phyloP scores from a whole-genome alignment of 1,140 invertebrate genomes.

The Berghia stephanieae region DNA sequence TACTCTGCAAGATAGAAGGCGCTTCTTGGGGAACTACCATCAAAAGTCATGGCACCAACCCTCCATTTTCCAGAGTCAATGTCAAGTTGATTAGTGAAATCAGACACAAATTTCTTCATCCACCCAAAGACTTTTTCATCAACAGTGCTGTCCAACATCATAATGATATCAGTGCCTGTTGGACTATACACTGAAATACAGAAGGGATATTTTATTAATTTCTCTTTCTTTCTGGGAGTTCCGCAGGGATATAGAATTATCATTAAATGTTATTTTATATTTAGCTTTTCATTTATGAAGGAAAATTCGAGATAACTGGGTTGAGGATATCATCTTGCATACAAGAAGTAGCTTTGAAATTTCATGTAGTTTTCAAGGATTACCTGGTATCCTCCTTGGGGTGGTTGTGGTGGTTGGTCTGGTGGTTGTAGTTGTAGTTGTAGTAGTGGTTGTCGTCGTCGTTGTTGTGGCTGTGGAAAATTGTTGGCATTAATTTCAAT shows the following conservation, averaged over 20 bases:
- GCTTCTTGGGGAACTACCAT: too few species aligned
- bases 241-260: too few species aligned
- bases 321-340: too few species aligned
- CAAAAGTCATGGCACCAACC: conserved; percentile 57
- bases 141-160: conserved; percentile 58
- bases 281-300: too few species aligned
- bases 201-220: too few species aligned
- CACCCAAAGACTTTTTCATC: conserved; percentile 44
- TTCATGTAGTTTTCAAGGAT: not conserved
- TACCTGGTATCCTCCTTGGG: conserved; percentile 34
- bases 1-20: too few species aligned
- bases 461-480: conserved; percentile 12
- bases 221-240: too few species aligned
- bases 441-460: conserved; percentile 19
- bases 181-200: conserved; percentile 39
- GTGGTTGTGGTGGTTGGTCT: conserved; percentile 47
- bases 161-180: conserved; percentile 57
- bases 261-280: too few species aligned
- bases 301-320: too few species aligned
- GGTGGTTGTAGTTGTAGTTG: conserved; percentile 31
- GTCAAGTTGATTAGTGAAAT: conserved; percentile 45
- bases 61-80: conserved; percentile 50
- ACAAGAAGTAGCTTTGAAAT: conserved; percentile 8
- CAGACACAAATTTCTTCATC: conserved; percentile 49
- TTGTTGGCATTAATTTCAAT: too few species aligned